phyloP scores from a whole-genome alignment of 2,113 vertebrate genomes.

The Theropithecus gelada region DNA sequence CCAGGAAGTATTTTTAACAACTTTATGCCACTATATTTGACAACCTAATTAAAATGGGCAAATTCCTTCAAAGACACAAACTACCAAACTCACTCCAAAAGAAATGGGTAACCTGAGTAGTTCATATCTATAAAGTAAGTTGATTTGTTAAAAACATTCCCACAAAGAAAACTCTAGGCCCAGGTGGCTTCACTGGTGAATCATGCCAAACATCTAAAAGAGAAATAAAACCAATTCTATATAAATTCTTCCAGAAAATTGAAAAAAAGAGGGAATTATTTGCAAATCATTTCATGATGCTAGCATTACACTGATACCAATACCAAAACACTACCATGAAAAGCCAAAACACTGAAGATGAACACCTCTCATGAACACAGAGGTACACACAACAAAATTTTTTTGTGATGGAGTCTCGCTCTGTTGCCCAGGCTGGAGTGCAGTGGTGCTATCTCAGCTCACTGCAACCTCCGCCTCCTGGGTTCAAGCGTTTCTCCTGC shows the following conservation, averaged over 20 bases:
- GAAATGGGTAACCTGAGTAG: background rate
- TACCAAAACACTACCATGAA: background rate
- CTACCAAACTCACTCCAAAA: background rate
- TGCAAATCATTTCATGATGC: background rate
- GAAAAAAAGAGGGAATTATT: background rate
- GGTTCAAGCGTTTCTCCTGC: no score
- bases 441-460: no score
- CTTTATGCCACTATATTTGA: background rate
- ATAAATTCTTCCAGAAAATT: background rate
- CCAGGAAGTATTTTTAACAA: background rate
- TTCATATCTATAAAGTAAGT: background rate
- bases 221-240: background rate
- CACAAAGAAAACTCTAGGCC: background rate
- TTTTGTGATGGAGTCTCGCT: no score
- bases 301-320: background rate
- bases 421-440: no score
- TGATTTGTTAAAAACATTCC: background rate
- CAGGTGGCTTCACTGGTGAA: background rate
- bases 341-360: background rate
- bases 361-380: background rate
- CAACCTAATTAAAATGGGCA: background rate
- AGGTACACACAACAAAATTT: background rate
- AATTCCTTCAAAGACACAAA: background rate
- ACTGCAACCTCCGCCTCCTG: no score
- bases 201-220: background rate